phyloP scores from a whole-genome alignment of 1,140 invertebrate genomes.

The Drosophila bocqueti region DNA sequence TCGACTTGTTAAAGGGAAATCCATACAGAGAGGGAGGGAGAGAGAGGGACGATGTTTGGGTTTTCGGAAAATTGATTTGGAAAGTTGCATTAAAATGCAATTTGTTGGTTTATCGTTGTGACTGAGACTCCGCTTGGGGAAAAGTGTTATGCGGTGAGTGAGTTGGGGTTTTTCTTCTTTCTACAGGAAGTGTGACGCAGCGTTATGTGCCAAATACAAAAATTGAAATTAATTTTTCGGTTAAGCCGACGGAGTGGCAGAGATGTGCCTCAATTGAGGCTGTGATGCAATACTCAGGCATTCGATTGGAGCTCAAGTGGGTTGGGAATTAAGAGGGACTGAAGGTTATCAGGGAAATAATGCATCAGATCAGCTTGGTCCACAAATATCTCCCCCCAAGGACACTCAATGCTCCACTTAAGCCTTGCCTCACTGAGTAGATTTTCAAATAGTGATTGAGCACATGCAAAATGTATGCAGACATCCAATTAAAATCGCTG shows the following conservation, averaged over 20 bases:
- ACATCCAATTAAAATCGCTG: conserved; percentile 6
- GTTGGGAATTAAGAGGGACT: not conserved
- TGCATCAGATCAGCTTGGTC: not conserved
- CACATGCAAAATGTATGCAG: not conserved
- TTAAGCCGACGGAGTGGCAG: conserved; percentile 20
- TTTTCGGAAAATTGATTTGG: conserved; percentile 74
- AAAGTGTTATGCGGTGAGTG: conserved; percentile 42
- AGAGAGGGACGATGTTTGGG: conserved; percentile 14
- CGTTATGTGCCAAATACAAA: conserved; percentile 31
- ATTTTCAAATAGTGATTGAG: not conserved
- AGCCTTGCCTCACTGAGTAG: not conserved
- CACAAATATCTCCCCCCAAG: not conserved
- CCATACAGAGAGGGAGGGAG: not conserved
- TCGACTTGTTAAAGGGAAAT: conserved; percentile 45
- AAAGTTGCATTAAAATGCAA: conserved; percentile 84
- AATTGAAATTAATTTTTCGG: conserved; percentile 43
- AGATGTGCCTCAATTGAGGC: conserved; percentile 5
- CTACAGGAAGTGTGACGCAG: conserved; percentile 41
- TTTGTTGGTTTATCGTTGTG: conserved; percentile 58
- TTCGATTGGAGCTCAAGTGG: conserved; percentile 3
- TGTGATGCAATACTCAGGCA: conserved; percentile 6
- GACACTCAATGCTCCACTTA: not conserved
- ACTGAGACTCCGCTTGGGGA: conserved; percentile 11
- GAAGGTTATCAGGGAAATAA: not conserved
- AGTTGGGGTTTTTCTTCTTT: conserved; percentile 31